Percentiles rank a stretch among this genome's conserved stretches.
phyloP scores from a whole-genome alignment of 2,797 vertebrate species.

The Bradypus variegatus region DNA sequence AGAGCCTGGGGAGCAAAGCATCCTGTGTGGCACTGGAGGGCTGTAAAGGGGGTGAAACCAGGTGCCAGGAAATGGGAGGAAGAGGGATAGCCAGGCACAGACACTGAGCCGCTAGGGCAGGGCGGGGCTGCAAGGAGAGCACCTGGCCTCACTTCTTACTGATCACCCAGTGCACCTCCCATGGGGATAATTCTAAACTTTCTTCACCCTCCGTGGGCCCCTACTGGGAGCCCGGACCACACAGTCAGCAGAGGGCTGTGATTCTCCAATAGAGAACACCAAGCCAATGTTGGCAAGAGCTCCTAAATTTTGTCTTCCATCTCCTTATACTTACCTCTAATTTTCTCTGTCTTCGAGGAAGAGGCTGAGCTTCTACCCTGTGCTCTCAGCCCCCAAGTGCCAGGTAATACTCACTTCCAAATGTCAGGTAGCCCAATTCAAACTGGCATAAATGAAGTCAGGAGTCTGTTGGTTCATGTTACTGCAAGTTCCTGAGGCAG shows the following conservation, averaged over 20 bases:
- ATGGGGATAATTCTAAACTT: fast-evolving
- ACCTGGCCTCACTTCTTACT: fast-evolving
- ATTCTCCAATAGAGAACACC: fast-evolving
- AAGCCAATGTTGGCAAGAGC: background rate
- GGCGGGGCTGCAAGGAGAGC: fast-evolving
- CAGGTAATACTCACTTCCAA: background rate
- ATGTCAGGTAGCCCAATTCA: background rate
- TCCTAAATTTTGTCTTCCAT: background rate
- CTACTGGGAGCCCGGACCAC: fast-evolving
- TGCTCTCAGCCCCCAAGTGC: too few relatives aligned
- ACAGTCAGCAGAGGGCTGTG: fast-evolving
- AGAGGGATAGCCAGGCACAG: too few relatives aligned
- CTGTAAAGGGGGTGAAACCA: fast-evolving
- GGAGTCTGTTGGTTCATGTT: background rate
- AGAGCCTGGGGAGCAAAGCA: fast-evolving
- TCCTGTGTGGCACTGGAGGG: fast-evolving
- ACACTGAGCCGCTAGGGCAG: background rate
- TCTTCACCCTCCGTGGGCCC: fast-evolving
- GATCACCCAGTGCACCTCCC: too few relatives aligned
- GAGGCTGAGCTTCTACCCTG: background rate
- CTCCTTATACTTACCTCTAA: too few relatives aligned
- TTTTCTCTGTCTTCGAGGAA: background rate
- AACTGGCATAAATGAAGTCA: too few relatives aligned
- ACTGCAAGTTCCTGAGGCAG: background rate
- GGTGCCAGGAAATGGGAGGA: fast-evolving